Base-by-base conservation (phyloP, 2,113 vertebrate genomes). In the Pogona vitticeps region DNA sequence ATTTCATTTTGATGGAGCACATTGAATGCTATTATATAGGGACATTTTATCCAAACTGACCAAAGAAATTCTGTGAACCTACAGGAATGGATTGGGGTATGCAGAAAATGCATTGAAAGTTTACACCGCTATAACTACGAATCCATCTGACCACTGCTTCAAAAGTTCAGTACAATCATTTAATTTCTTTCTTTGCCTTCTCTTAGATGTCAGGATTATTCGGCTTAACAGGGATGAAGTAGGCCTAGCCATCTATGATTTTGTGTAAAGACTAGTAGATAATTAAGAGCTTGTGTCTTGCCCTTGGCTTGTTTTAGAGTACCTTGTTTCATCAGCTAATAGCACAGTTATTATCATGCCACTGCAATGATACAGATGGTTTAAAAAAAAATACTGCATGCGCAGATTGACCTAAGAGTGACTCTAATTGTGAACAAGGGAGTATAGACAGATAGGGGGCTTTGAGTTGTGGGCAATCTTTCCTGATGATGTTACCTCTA, bases 11-110 rank as follows among this genome's bases (percentile, higher is more conserved):
- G 15, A 80, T 71, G 76, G 68, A 88, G 83, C 9, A 0, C 76
- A 28, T 18, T 2, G 0, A 3, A 83, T 90, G 46, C 61, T 82
- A 75, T 28, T 52, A 80, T 42, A 76, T 83, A 89, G 31, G 28
- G 65, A 92, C 90, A 71, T 84, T 38, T 33, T 90, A 82, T 75
- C 89, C 89, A 86, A 83, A 86, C 89, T 88, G 82, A 0, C 86
- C 72, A 70, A 46, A 67, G 3, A 12, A 75, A 76, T 90, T 91
- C 40, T 86, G 78, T 56, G 76, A 86, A 42, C 28, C 76, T 70
- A 40, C 76, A 88, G 76, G 21, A 31, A 42, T 84, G 72, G 40
- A 33, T 4, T 52, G 46, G 15, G 20, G 76, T 84, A 20, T 61
- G n/a, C 21, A 14, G 15, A 67, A 36, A 75, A 33, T n/a, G 36